Percentiles rank a stretch among this genome's conserved stretches.
Evolutionary conservation across 2,888 invertebrate species (phyloP).

Genomic region (Macrosiphum euphorbiae): DNA sequence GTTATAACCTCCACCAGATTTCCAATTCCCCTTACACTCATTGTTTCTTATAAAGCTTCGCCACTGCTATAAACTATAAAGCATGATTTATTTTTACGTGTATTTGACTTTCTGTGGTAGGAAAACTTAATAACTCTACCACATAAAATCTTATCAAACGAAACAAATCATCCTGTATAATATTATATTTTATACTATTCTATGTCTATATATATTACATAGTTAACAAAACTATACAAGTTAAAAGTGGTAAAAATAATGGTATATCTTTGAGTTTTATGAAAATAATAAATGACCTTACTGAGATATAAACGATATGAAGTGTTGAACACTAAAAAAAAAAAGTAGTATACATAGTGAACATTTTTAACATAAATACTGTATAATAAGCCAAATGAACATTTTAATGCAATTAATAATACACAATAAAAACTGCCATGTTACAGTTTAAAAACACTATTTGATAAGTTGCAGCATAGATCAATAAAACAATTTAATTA

Average conservation of each 20-base stretch:
- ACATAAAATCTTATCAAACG: neutral
- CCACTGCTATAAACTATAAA: neutral
- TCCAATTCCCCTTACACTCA: neutral
- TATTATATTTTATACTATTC: neutral
- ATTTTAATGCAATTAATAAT: neutral
- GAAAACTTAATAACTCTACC: neutral
- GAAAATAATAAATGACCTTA: neutral
- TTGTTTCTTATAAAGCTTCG: neutral
- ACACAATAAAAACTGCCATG: neutral
- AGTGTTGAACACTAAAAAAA: neutral
- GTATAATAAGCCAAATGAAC: neutral
- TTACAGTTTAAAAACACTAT: neutral
- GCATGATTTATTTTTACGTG: neutral
- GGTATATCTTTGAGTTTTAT: neutral
- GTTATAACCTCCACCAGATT: no score
- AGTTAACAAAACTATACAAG: neutral
- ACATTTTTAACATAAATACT: neutral
- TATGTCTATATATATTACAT: neutral
- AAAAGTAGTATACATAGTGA: neutral
- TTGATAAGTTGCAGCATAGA: neutral
- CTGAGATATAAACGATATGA: neutral
- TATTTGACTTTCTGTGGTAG: neutral
- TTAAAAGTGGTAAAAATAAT: constrained; percentile 10
- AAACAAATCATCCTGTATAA: neutral
- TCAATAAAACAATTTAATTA: neutral